phyloP scores from a whole-genome alignment of 2,888 invertebrate genomes.

The Axea sp. region DNA sequence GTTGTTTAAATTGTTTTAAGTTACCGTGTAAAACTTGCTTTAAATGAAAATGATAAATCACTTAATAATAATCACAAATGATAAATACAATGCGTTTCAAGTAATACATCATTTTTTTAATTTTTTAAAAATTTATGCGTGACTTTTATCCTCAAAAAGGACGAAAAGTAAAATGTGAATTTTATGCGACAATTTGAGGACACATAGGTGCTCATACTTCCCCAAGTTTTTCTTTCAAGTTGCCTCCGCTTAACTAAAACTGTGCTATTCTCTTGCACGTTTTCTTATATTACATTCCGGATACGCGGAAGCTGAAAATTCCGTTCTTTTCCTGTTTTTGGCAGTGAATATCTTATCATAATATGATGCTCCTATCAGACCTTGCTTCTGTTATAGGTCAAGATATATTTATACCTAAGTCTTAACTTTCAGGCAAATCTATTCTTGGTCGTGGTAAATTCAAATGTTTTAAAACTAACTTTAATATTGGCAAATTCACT shows the following conservation, averaged over 20 bases:
- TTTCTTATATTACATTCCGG: slow-evolving; percentile 76
- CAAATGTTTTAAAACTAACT: slow-evolving; percentile 47
- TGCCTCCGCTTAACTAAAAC: slow-evolving; percentile 56
- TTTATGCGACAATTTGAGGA: slow-evolving; percentile 42
- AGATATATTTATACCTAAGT: slow-evolving; percentile 55
- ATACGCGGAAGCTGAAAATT: slow-evolving; percentile 73
- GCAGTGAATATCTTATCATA: slow-evolving; percentile 78
- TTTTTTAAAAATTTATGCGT: slow-evolving; percentile 6
- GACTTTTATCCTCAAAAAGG: slow-evolving; percentile 3
- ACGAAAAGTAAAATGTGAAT: slow-evolving; percentile 27
- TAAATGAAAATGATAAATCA: too few relatives aligned
- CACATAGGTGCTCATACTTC: slow-evolving; percentile 41
- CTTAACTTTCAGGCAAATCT: slow-evolving; percentile 64
- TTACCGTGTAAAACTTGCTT: too few relatives aligned
- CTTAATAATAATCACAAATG: too few relatives aligned
- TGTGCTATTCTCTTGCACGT: slow-evolving; percentile 71
- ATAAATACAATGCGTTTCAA: too few relatives aligned
- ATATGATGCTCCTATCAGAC: slow-evolving; percentile 63
- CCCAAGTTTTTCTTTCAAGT: slow-evolving; percentile 36
- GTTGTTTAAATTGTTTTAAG: too few relatives aligned
- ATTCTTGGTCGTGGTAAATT: slow-evolving; percentile 6
- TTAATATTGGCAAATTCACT: too few relatives aligned
- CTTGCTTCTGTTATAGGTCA: slow-evolving; percentile 41
- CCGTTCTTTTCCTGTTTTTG: slow-evolving; percentile 72
- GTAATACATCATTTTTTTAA: background rate